phyloP scores from a whole-genome alignment of 2,797 vertebrate genomes.

The Choloepus didactylus region DNA sequence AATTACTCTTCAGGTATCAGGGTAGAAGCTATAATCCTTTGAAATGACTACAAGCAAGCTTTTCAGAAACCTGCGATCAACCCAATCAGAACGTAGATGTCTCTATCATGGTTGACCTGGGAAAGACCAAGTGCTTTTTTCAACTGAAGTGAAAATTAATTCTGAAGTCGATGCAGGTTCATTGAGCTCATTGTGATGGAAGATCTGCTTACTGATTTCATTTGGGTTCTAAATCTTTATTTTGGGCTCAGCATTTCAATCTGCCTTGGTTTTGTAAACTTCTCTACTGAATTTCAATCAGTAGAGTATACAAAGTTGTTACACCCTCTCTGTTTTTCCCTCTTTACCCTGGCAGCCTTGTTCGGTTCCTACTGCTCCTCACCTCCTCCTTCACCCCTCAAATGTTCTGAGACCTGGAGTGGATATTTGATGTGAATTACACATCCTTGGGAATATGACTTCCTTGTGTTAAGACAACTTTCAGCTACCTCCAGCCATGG shows the following conservation, averaged over 20 bases:
- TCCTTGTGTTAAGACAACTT: background rate
- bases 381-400: background rate
- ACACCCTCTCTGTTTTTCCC: background rate
- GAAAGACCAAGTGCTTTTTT: background rate
- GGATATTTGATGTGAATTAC: background rate
- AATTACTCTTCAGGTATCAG: background rate
- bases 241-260: background rate
- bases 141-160: background rate
- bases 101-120: background rate
- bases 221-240: background rate
- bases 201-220: background rate
- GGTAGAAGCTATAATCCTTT: background rate
- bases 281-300: background rate
- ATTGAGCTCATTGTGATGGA: background rate
- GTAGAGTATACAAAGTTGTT: background rate
- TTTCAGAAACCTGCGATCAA: background rate
- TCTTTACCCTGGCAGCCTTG: background rate
- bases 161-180: background rate
- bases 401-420: rapidly evolving
- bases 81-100: background rate
- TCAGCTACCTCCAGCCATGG: background rate
- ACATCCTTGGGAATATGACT: background rate
- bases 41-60: background rate
- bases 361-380: background rate
- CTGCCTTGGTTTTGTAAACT: background rate